Conservation (phyloP, 2,797 vertebrate genomes). For the Chaenodraco wilsoni region DNA sequence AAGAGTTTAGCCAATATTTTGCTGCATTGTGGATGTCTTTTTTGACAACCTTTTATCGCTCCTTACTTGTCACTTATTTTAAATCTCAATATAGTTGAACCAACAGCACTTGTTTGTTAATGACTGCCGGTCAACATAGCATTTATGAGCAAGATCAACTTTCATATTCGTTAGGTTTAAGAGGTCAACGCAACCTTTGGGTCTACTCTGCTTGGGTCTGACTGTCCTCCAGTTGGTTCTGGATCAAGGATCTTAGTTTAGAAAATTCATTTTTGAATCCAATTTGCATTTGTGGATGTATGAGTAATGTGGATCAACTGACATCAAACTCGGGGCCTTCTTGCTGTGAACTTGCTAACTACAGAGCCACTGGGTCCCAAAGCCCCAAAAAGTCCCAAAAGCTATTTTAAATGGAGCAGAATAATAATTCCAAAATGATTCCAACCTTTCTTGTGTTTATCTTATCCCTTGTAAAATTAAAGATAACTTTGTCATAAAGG, state of each 20-base stretch:
- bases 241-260: background rate
- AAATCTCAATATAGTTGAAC: background rate
- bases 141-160: background rate
- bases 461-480: conserved; percentile 27
- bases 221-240: background rate
- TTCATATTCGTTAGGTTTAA: background rate
- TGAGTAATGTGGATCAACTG: background rate
- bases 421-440: background rate
- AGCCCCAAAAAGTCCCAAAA: background rate
- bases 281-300: conserved; percentile 4
- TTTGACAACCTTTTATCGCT: too few species aligned
- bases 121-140: background rate
- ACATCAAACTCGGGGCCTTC: background rate
- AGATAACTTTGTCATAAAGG: conserved; percentile 28
- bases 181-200: background rate
- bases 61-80: background rate
- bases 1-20: too few species aligned
- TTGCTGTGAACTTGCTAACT: background rate
- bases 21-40: too few species aligned
- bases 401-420: conserved; percentile 36
- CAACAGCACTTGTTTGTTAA: background rate
- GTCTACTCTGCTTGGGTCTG: background rate
- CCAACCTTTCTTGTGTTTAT: conserved; percentile 3
- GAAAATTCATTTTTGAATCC: background rate
- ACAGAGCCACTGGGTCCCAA: background rate